Evolutionary conservation across 2,888 invertebrate genomes (phyloP).

Genomic region (Pandemis heparana): DNA sequence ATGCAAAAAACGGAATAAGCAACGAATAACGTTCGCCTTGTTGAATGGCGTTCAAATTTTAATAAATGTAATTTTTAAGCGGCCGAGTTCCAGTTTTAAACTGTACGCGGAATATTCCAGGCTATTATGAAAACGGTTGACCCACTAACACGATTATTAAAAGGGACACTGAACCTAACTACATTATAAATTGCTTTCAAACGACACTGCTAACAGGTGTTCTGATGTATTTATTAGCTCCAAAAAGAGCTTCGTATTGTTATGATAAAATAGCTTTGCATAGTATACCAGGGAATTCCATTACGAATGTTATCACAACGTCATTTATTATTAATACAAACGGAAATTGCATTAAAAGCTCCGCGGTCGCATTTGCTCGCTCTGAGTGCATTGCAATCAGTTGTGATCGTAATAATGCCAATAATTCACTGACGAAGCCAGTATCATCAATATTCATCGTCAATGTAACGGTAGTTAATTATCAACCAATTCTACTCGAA

Average conservation of each 20-base stretch:
- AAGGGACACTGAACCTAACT: constrained; percentile 35
- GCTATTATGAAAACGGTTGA: constrained; percentile 50
- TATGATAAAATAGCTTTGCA: background rate
- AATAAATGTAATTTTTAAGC: constrained; percentile 73
- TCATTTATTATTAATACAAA: constrained; percentile 37
- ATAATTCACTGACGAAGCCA: constrained; percentile 39
- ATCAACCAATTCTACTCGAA: constrained; percentile 41
- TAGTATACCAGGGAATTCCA: background rate
- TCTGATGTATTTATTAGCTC: background rate
- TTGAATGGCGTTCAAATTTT: constrained; percentile 66
- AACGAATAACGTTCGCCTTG: constrained; percentile 58
- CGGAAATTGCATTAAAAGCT: constrained; percentile 40
- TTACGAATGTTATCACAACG: constrained; percentile 13
- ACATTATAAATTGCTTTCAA: constrained; percentile 21
- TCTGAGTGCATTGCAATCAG: constrained; percentile 38
- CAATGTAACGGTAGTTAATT: constrained; percentile 38
- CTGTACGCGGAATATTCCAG: constrained; percentile 49
- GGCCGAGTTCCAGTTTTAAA: constrained; percentile 52
- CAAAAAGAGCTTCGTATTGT: background rate
- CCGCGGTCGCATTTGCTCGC: constrained; percentile 26
- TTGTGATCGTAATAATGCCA: constrained; percentile 36
- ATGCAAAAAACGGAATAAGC: constrained; percentile 80
- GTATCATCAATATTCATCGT: constrained; percentile 40
- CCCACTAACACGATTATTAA: constrained; percentile 51
- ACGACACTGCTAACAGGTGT: constrained; percentile 14